Evolutionary conservation across 2,113 vertebrate genomes (phyloP).

Genomic region (Prionailurus viverrinus): DNA sequence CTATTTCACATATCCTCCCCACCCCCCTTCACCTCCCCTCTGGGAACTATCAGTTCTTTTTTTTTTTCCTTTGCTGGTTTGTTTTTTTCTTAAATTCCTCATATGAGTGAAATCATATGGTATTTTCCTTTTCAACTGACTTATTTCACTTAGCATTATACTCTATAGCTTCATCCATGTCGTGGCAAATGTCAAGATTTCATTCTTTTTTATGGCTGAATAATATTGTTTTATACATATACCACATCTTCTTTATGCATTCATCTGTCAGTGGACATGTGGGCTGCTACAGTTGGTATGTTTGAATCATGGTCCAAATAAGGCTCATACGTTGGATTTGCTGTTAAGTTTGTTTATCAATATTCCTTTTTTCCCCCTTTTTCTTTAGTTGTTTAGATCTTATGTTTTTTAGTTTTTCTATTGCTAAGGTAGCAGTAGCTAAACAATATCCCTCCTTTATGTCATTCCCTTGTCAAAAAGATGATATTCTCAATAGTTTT

Average conservation of each 20-base stretch:
- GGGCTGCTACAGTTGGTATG: background rate
- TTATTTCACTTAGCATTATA: background rate
- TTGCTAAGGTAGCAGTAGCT: background rate
- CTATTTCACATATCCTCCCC: background rate
- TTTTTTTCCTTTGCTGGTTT: background rate
- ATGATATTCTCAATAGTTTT: slow-evolving; percentile 26
- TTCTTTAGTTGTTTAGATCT: background rate
- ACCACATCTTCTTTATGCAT: background rate
- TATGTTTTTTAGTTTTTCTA: background rate
- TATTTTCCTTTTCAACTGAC: background rate
- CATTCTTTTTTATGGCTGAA: background rate
- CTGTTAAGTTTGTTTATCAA: background rate
- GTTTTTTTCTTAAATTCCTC: background rate
- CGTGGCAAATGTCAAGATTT: background rate
- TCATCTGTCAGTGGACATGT: background rate
- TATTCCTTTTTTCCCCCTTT: background rate
- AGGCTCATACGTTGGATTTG: background rate
- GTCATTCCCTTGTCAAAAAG: background rate
- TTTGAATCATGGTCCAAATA: background rate
- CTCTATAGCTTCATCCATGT: background rate
- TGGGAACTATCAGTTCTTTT: background rate
- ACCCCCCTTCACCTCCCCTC: background rate
- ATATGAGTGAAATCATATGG: background rate
- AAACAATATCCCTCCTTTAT: slow-evolving; percentile 25
- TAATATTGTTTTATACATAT: background rate